phyloP scores from a whole-genome alignment of 2,888 invertebrate species.

The Platycheirus albimanus region DNA sequence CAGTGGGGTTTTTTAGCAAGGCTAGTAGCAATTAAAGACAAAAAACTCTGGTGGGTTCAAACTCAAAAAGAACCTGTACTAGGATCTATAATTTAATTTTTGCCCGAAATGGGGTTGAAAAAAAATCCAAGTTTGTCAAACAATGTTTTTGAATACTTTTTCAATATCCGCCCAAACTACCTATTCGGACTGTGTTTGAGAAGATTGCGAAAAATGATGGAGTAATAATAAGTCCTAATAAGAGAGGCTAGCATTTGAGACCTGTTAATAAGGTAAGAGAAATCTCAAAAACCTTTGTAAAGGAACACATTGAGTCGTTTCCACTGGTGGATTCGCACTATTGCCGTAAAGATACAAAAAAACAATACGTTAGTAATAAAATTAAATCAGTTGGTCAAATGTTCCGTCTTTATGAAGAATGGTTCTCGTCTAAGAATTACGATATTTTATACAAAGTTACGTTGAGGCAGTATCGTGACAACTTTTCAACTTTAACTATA shows the following conservation, averaged over 20 bases:
- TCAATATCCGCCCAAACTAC: constrained; percentile 32
- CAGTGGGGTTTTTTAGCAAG: constrained; percentile 26
- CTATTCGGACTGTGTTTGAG: constrained; percentile 26
- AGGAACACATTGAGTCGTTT: constrained; percentile 22
- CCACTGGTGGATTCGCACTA: constrained; percentile 10
- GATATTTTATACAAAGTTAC: constrained; percentile 9
- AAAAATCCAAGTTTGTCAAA: constrained; percentile 36
- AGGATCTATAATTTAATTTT: constrained; percentile 18
- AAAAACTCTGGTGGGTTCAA: no score
- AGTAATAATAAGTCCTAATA: constrained; percentile 28
- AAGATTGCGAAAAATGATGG: constrained; percentile 19
- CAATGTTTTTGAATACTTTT: constrained; percentile 35
- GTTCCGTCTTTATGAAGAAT: constrained; percentile 22
- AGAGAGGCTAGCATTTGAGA: constrained; percentile 31
- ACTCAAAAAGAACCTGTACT: constrained; percentile 24
- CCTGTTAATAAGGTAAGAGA: constrained; percentile 31
- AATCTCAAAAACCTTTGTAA: constrained; percentile 37
- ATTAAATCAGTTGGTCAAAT: constrained; percentile 18
- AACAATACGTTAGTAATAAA: constrained; percentile 4
- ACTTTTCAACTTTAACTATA: constrained; percentile 15
- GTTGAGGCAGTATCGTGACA: constrained; percentile 20
- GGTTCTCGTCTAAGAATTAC: background rate
- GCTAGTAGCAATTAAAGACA: constrained; percentile 29
- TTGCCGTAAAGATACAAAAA: constrained; percentile 18
- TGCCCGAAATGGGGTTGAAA: background rate